Conservation (phyloP, 2,113 vertebrate species). For the Cephalopterus ornatus region DNA sequence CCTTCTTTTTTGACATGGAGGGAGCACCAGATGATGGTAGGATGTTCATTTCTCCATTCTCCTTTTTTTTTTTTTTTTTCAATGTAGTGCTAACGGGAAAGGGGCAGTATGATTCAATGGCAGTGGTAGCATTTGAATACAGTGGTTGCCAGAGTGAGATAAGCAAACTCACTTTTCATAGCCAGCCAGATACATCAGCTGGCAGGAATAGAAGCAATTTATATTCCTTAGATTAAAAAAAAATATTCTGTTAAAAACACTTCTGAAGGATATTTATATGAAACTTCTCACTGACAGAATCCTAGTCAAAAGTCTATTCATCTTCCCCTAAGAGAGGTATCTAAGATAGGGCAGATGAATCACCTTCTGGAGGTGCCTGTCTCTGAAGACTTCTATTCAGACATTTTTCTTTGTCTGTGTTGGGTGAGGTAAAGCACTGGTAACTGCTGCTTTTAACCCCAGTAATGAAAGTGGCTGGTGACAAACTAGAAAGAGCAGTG, state of each 20-base stretch:
- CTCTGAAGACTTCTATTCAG: conserved; percentile 46
- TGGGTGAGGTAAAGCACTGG: conserved; percentile 26
- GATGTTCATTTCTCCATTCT: background rate
- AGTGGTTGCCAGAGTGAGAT: background rate
- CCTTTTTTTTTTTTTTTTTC: background rate
- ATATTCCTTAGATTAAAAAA: conserved; percentile 59
- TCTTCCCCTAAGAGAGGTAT: conserved; percentile 47
- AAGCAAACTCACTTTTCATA: conserved; percentile 12
- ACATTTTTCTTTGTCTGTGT: conserved; percentile 27
- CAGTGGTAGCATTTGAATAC: background rate
- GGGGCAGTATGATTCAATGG: background rate
- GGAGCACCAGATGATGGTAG: background rate
- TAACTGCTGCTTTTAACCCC: conserved; percentile 16
- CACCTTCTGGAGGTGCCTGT: conserved; percentile 24
- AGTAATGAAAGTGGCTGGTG: conserved; percentile 2
- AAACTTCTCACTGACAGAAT: conserved; percentile 53
- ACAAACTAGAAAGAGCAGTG: background rate
- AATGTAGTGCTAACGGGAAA: background rate
- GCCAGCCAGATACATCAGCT: background rate
- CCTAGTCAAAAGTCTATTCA: conserved; percentile 51
- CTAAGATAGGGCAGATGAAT: conserved; percentile 51
- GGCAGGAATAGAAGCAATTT: conserved; percentile 20
- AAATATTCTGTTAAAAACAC: conserved; percentile 52
- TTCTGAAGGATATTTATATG: conserved; percentile 53
- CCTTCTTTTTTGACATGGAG: background rate